A percentile compares a stretch with the other conserved stretches of the same genome.
These are phyloP conservation scores for Lagenorhynchus albirostris DNA, from an alignment of 2,113 vertebrate species.

Conservation along the genomic window DNA sequence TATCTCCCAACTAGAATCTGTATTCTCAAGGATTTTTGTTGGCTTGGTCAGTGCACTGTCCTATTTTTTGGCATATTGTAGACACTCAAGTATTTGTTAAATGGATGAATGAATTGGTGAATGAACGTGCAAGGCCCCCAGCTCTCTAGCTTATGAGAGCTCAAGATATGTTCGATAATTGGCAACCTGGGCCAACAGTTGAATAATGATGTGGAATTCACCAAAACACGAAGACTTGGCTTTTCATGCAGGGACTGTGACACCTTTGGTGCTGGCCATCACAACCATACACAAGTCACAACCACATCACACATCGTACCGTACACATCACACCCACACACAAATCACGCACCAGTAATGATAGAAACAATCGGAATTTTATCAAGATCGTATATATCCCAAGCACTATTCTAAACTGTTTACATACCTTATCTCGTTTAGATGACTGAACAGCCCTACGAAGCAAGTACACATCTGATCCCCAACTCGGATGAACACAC, in stretches of 20 bases:
- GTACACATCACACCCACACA: neutral
- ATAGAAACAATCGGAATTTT: neutral
- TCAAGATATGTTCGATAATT: neutral
- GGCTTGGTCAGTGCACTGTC: neutral
- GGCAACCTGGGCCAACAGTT: neutral
- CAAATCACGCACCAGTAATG: neutral
- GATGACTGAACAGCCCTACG: neutral
- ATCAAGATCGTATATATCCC: neutral
- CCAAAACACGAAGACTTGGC: neutral
- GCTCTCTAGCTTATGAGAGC: neutral
- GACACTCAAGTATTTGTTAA: neutral
- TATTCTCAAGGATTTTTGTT: neutral
- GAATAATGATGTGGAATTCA: neutral
- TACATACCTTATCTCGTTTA: neutral
- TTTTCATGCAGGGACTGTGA: neutral
- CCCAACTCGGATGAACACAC: neutral
- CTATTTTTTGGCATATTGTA: neutral
- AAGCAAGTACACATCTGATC: neutral
- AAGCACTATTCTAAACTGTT: neutral
- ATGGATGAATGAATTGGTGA: neutral
- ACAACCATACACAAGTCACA: neutral
- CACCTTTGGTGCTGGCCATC: neutral
- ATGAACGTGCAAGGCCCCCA: neutral
- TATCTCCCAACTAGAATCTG: neutral
- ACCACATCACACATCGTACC: too few species aligned